Evolutionary conservation across 2,888 invertebrate genomes (phyloP).

Genomic region (Tiphia femorata): DNA sequence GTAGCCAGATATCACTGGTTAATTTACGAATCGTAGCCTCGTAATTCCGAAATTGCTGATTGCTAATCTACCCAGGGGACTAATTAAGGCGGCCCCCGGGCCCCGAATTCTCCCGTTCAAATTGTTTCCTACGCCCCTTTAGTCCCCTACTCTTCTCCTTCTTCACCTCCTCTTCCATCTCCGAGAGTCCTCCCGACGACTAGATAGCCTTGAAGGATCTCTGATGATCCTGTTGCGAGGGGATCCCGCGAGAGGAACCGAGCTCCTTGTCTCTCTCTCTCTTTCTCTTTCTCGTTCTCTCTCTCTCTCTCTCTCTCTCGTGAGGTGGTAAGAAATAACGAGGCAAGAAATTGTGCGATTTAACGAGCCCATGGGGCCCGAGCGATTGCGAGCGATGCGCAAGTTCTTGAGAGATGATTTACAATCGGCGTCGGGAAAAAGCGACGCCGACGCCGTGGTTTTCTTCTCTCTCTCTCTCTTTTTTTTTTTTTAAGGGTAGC

Average conservation of each 20-base stretch:
- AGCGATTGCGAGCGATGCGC: too few species aligned
- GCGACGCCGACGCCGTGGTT: too few species aligned
- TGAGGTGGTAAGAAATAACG: conserved; percentile 18
- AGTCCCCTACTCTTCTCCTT: conserved; percentile 14
- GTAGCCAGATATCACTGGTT: conserved; percentile 7
- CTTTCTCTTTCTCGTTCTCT: too few species aligned
- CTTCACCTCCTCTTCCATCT: not conserved
- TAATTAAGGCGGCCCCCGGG: conserved; percentile 41
- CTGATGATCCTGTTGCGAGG: conserved; percentile 1
- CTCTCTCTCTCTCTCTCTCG: too few species aligned
- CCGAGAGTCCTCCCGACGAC: conserved; percentile 6
- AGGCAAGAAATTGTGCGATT: conserved; percentile 35
- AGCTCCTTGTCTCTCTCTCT: too few species aligned
- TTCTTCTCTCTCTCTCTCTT: too few species aligned
- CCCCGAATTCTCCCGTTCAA: conserved; percentile 29
- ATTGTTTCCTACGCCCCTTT: conserved; percentile 41
- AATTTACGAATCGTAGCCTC: conserved; percentile 25
- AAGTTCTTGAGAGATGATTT: not conserved
- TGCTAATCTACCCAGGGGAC: conserved; percentile 39
- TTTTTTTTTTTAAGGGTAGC: too few species aligned
- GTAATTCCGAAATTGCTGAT: conserved; percentile 38
- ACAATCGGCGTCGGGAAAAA: too few species aligned
- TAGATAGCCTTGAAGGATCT: conserved; percentile 39
- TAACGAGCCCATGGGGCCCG: conserved; percentile 35
- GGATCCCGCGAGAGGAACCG: too few species aligned